Evolutionary conservation across 2,888 invertebrate species (phyloP), one percentile per base, ranked within the genome.

Genomic region (Brenthis daphne): DNA sequence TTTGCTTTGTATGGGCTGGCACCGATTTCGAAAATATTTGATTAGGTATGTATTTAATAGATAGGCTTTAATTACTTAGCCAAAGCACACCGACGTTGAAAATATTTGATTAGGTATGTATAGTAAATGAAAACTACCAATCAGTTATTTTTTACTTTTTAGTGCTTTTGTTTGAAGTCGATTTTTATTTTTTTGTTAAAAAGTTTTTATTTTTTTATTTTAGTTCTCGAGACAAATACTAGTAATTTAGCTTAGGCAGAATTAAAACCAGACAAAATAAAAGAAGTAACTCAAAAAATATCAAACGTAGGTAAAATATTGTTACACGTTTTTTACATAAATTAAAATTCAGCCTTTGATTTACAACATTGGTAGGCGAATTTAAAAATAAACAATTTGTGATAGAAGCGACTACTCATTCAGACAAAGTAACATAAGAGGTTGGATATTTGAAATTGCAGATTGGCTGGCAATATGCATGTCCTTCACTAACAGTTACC

Each of bases 381-480:
- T 72, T 69, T 58, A 66, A 68, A 65, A 69, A 64, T 67, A 71
- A 57, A 65, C 65, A 64, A 61, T 66, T 69, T 58, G 51, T 61
- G 55, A 68, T 67, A 72, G 69, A 53, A 65, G 60, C 72, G 80
- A 82, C 81, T 81, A 80, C 73, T 77, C 78, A 73, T 77, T 76
- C 73, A 76, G 69, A 81, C 84, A 85, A 88, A 87, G 85, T 77
- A 80, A 81, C 71, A 64, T 71, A 70, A 83, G 79, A 75, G 79
- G 71, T 71, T 74, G 77, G 77, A 80, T 82, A 80, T 85, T 86
- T 87, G 80, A 85, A 87, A 87, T 89, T 90, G 88, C 88, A 90
- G 82, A 90, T 91, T 91, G 83, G 87, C 90, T 85, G 84, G 82
- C 80, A 90, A 89, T 89, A 89, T 89, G 82, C 86, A 88, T 87